Evolutionary conservation across 92 coral and sea anemone species (phyloP).

Genomic region (Epizoanthus ramosus): DNA sequence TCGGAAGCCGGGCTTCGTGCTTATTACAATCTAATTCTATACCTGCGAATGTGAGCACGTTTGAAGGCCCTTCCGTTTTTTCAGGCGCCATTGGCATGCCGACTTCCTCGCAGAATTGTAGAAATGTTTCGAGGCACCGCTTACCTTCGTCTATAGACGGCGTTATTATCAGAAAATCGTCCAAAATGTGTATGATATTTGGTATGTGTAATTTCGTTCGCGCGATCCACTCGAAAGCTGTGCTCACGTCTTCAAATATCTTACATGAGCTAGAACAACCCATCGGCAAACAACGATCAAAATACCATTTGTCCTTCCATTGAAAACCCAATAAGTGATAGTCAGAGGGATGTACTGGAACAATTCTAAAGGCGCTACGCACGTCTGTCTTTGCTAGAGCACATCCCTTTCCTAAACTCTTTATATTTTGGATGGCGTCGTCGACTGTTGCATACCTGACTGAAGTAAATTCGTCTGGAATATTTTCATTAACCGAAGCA

Average conservation of each 20-base stretch:
- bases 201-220: conserved; percentile 25
- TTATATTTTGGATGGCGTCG: conserved; percentile 20
- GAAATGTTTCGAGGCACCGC: not conserved
- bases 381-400: conserved; percentile 57
- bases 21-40: conserved; percentile 45
- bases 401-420: conserved; percentile 36
- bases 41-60: conserved; percentile 41
- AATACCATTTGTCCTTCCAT: conserved; percentile 47
- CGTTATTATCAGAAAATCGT: conserved; percentile 52
- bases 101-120: conserved; percentile 29
- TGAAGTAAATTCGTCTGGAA: conserved; percentile 19
- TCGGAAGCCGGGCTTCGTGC: conserved; percentile 51
- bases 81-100: conserved; percentile 55
- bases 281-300: conserved; percentile 50
- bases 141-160: conserved; percentile 10
- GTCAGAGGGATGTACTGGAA: conserved; percentile 51
- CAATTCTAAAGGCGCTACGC: conserved; percentile 50
- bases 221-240: conserved; percentile 60
- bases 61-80: conserved; percentile 46
- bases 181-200: conserved; percentile 47
- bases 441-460: conserved; percentile 39
- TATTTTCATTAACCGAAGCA: conserved; percentile 63
- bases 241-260: conserved; percentile 53
- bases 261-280: conserved; percentile 48
- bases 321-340: conserved; percentile 48